Base-by-base conservation (phyloP, 2,113 vertebrate genomes). In the Gasterosteus aculeatus region DNA sequence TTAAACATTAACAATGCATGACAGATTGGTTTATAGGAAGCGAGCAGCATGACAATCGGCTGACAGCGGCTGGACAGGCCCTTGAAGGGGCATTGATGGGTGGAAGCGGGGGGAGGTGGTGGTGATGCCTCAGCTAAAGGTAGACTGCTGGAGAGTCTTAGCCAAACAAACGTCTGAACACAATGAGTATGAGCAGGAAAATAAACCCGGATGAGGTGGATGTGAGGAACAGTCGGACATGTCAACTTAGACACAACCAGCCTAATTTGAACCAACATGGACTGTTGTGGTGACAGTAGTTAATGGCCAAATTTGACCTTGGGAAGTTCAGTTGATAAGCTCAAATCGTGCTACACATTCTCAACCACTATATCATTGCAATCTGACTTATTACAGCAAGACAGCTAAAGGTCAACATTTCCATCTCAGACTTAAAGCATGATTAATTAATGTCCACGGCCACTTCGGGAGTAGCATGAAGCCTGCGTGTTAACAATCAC, bases 1-100 rank as follows among this genome's bases (percentile, higher is more conserved):
- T 75, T 26, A 64, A 77, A 83, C 83, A 72, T 78, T 83, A 81
- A 85, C 77, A 79, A 71, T 72, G 75, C 69, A 76, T 87, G 90
- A 87, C 81, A 79, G 85, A 79, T 44, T 49, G 80, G 79, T 77
- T 87, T 75, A 74, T 75, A 75, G 71, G 75, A 79, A 70, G 79
- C 29, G 16, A 70, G 39, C 69, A 49, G 66, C 70, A 51, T 84
- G 87, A 85, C 90, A 87, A 76, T 80, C 53, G 44, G 77, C 75
- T 83, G 88, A 86, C 85, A 74, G 72, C 44, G 2, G 84, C 65
- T 39, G 60, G 83, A 89, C 75, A 3, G 75, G 14, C 59, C 35
- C 14, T 67, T 72, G 82, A 80, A 78, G 78, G 73, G 68, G 68
- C 75, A 82, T 60, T 82, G 85, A 82, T 67, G 82, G 77, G 72